A percentile compares a stretch with the other conserved stretches of the same genome.
These are phyloP conservation scores for Takifugu rubripes DNA, from an alignment of 2,797 vertebrate species.

Conservation along the genomic window DNA sequence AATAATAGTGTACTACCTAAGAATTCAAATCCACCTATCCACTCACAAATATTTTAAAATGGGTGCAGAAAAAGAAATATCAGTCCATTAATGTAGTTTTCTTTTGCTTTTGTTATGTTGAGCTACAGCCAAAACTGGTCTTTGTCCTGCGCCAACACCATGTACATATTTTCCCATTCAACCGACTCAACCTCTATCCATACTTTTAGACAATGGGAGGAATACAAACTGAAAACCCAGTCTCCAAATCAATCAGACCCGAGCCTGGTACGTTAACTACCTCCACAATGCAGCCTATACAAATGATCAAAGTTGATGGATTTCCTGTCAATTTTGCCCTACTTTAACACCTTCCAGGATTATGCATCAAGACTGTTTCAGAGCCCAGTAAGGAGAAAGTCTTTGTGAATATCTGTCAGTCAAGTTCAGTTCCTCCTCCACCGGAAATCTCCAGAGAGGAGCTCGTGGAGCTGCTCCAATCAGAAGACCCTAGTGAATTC, in stretches of 20 bases:
- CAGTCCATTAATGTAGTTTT: too few relatives aligned
- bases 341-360: constrained; percentile 60
- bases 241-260: constrained; percentile 71
- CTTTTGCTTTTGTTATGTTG: too few relatives aligned
- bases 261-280: constrained; percentile 62
- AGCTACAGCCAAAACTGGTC: too few relatives aligned
- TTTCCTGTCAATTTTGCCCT: background rate
- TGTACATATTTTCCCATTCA: too few relatives aligned
- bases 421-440: constrained; percentile 79
- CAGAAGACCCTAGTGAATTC: constrained; percentile 83
- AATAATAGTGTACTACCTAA: too few relatives aligned
- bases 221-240: constrained; percentile 50
- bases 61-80: too few relatives aligned
- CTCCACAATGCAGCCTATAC: background rate
- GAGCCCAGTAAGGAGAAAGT: constrained; percentile 74
- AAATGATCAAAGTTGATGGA: background rate
- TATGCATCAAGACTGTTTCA: constrained; percentile 84
- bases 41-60: too few relatives aligned
- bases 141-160: too few relatives aligned
- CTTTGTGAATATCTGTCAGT: constrained; percentile 89
- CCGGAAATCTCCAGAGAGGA: constrained; percentile 80
- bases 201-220: constrained; percentile 63
- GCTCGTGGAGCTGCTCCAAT: constrained; percentile 83
- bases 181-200: too few relatives aligned
- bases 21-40: too few relatives aligned